These are phyloP conservation scores for Agrochola litura DNA, from an alignment of 2,888 invertebrate species.

Conservation along the genomic window DNA sequence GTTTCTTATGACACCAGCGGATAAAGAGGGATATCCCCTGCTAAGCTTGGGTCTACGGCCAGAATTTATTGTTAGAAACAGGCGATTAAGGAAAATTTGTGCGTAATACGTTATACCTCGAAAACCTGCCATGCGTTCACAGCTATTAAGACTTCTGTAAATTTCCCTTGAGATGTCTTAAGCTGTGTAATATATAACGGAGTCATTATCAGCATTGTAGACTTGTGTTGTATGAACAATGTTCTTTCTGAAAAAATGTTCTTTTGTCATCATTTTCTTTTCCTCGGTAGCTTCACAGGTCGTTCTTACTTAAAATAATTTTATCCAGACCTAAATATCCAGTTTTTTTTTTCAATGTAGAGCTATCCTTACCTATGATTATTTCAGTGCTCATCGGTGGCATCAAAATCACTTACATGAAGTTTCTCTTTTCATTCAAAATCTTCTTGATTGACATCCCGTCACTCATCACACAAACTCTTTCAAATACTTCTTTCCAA, in stretches of 20 bases:
- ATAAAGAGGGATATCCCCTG: conserved; percentile 46
- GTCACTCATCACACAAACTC: not conserved
- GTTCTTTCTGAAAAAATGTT: not conserved
- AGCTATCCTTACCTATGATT: too few relatives aligned
- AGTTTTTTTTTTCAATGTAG: too few relatives aligned
- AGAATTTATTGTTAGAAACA: conserved; percentile 56
- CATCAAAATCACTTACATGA: not conserved
- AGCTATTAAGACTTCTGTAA: conserved; percentile 53
- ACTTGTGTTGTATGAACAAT: conserved; percentile 7
- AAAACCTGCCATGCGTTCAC: conserved; percentile 54
- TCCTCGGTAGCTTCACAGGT: not conserved
- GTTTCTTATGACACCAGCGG: conserved; percentile 59
- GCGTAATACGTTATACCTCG: conserved; percentile 47
- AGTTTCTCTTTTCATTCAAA: not conserved
- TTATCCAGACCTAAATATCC: too few relatives aligned
- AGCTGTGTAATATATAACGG: conserved; percentile 34
- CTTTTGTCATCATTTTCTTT: not conserved
- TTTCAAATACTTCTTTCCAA: not conserved
- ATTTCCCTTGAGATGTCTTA: conserved; percentile 55
- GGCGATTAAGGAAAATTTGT: conserved; percentile 64
- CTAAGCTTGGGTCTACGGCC: conserved; percentile 49
- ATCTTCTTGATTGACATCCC: not conserved
- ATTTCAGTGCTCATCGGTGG: too few relatives aligned
- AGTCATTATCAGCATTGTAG: conserved; percentile 25
- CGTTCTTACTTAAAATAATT: not conserved